Evolutionary conservation across 2,113 vertebrate species (phyloP), one percentile per base, ranked within the genome.

Genomic region (Zeus faber): DNA sequence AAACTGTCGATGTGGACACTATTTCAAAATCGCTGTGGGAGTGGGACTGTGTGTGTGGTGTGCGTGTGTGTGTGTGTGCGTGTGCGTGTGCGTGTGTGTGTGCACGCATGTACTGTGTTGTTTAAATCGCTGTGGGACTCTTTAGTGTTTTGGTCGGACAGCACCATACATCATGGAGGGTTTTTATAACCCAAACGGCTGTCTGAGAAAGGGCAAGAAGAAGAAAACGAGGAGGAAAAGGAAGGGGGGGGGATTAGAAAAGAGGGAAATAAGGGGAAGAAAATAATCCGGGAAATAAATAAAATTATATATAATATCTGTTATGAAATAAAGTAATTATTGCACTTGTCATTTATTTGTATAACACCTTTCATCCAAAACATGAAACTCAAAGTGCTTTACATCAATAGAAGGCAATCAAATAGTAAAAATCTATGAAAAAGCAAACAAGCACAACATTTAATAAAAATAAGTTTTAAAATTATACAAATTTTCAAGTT

Each of bases 1-100:
- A 70, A 82, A 76, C 53, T 70, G 78, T 77, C 41, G 59, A 80
- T 70, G 82, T 72, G 62, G 70, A 76, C 72, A 74, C 35, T 79
- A 72, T 73, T 78, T 54, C 51, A 65, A 70, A 62, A 61, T 50
- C 48, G 17, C 16, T 29, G 53, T 62, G 23, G 53, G 40, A 21
- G 53, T 51, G 35, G 13, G 29, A 46, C 37, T 49, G 60, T 59
- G 48, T 45, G 29, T 27, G 37, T 58, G 29, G n/a, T n/a, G n/a
- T n/a, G n/a, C n/a, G n/a, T n/a, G n/a, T n/a, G n/a, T n/a, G n/a
- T n/a, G n/a, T n/a, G 17, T 25, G 25, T 59, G 39, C 29, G 24
- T 37, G 37, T 58, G 29, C 27, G 21, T n/a, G 13, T 24, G 26
- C 46, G 37, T 49, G 16, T 22, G 50, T 39, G 49, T 24, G 31